A percentile compares a stretch with the other conserved stretches of the same genome.
phyloP scores from a whole-genome alignment of 2,888 invertebrate species.

The Arenicola marina region DNA sequence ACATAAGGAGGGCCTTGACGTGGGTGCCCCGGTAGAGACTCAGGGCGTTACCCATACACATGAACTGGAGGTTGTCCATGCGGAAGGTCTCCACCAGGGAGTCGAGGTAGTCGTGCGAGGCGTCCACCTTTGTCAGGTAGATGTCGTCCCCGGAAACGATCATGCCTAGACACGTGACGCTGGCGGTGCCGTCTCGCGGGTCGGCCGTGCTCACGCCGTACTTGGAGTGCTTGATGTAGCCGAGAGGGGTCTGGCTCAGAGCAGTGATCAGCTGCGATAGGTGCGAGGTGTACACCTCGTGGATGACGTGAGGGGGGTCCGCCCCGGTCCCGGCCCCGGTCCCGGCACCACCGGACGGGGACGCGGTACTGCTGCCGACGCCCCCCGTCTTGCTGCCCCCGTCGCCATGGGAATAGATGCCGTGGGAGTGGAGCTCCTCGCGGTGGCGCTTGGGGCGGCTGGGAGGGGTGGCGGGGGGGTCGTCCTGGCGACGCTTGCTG shows the following conservation, averaged over 20 bases:
- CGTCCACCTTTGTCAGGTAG: conserved; percentile 2
- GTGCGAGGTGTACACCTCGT: background rate
- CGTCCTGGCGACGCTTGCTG: background rate
- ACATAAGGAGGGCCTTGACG: background rate
- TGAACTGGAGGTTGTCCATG: background rate
- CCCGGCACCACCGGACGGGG: too few relatives aligned
- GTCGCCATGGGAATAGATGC: too few relatives aligned
- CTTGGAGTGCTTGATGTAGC: conserved; percentile 7
- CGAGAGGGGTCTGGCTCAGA: background rate
- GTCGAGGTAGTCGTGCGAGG: conserved; percentile 5
- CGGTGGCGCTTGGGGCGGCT: background rate
- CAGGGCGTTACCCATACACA: background rate
- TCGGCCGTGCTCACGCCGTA: background rate
- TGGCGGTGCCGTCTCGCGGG: background rate
- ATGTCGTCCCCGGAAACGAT: conserved; percentile 3
- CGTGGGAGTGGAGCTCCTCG: background rate
- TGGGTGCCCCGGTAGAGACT: background rate
- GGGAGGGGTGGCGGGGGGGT: background rate
- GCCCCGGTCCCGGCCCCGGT: too few relatives aligned
- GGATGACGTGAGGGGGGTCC: background rate
- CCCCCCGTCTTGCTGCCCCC: too few relatives aligned
- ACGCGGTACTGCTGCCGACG: too few relatives aligned
- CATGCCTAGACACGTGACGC: background rate
- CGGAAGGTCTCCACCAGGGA: conserved; percentile 3
- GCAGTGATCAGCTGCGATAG: background rate